phyloP scores from a whole-genome alignment of 2,888 invertebrate genomes.

The Timema cristinae region DNA sequence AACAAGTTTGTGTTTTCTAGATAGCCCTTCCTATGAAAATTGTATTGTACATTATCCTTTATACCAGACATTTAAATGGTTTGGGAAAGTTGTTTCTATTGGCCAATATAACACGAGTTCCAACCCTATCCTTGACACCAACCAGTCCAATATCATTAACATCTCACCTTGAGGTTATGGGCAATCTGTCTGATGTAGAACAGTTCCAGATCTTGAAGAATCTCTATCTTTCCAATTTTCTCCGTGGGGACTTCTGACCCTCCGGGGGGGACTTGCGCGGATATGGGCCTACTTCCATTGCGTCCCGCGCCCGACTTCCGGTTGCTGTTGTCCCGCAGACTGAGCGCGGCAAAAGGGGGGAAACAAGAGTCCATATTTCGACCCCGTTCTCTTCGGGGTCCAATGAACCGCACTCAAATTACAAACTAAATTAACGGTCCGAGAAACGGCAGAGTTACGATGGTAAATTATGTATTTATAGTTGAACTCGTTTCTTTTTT shows the following conservation, averaged over 20 bases:
- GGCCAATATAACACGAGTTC: too few species aligned
- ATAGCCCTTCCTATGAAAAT: too few species aligned
- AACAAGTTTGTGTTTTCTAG: too few species aligned
- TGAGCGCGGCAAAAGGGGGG: constrained; percentile 48
- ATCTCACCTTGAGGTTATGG: constrained; percentile 50
- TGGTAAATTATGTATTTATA: too few species aligned
- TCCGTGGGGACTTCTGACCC: constrained; percentile 24
- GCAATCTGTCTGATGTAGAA: constrained; percentile 55
- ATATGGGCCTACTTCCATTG: constrained; percentile 22
- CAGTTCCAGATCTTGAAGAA: constrained; percentile 51
- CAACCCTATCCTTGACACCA: too few species aligned
- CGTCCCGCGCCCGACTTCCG: constrained; percentile 30
- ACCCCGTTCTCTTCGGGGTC: too few species aligned
- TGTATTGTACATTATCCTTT: neutral
- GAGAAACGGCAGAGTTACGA: too few species aligned
- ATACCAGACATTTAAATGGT: neutral
- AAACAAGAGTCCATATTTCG: constrained; percentile 49
- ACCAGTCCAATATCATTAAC: neutral
- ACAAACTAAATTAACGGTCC: too few species aligned
- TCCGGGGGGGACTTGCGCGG: constrained; percentile 25
- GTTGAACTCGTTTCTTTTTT: too few species aligned
- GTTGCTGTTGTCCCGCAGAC: constrained; percentile 41
- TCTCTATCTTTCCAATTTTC: constrained; percentile 46
- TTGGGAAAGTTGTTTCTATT: neutral
- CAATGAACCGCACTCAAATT: too few species aligned